A percentile compares a stretch with the other conserved stretches of the same genome.
phyloP scores from a whole-genome alignment of 2,797 vertebrate species.

The Girardinus metallicus region DNA sequence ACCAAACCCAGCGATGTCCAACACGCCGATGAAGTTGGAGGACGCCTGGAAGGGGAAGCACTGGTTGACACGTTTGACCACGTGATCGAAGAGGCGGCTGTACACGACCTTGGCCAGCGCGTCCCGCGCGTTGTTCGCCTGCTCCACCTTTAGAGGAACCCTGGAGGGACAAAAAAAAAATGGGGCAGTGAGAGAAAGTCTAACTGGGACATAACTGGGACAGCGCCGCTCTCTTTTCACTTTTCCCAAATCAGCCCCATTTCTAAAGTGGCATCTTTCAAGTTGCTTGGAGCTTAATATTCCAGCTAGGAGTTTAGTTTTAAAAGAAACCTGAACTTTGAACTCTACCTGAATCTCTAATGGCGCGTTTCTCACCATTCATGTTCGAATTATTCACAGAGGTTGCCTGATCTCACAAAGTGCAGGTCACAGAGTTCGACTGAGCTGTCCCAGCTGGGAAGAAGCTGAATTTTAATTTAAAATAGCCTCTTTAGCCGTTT shows the following conservation, averaged over 20 bases:
- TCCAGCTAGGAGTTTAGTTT: conserved; percentile 3
- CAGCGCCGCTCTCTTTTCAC: conserved; percentile 31
- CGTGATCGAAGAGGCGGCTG: conserved; percentile 96
- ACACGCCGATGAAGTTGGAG: conserved; percentile 94
- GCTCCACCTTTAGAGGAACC: conserved; percentile 98
- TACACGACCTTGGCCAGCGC: conserved; percentile 97
- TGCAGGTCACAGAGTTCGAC: conserved; percentile 59
- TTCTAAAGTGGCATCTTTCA: conserved; percentile 24
- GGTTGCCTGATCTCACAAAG: conserved; percentile 52
- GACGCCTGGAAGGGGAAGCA: conserved; percentile 96
- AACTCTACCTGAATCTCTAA: conserved; percentile 42
- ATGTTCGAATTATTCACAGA: conserved; percentile 58
- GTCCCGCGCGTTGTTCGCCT: conserved; percentile 96
- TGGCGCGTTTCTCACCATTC: conserved; percentile 32
- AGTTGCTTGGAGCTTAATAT: not conserved
- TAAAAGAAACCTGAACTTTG: conserved; percentile 47
- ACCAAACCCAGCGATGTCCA: conserved; percentile 99
- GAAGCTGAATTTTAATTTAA: conserved; percentile 49
- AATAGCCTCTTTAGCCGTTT: conserved; percentile 10
- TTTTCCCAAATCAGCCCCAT: conserved; percentile 40
- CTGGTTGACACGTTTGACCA: conserved; percentile 96
- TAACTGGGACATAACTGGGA: conserved; percentile 73
- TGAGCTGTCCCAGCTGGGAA: conserved; percentile 31
- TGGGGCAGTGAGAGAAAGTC: conserved; percentile 64
- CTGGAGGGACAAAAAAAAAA: conserved; percentile 74